Evolutionary conservation across 1,140 invertebrate genomes (phyloP), one percentile per base, ranked within the genome.

Genomic region (Thrips palmi): DNA sequence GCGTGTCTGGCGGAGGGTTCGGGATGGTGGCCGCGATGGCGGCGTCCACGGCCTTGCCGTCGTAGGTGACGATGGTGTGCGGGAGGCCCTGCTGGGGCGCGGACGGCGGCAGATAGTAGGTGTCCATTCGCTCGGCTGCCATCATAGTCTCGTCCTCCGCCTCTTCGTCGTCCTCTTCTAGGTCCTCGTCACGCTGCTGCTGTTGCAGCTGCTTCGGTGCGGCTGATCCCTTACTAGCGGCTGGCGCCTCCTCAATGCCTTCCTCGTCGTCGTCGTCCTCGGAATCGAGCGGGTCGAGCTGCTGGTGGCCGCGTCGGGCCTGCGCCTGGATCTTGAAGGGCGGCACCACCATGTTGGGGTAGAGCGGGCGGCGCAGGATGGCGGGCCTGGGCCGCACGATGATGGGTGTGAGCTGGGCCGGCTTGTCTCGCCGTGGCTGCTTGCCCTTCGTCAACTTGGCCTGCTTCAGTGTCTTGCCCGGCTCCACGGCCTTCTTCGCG

Each of bases 11-110:
- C 19, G 46, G 38, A 1, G 41, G 22, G 7, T 40, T 37, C n/a
- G 42, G 21, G 3, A 37, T 37, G 8, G 63, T 67, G 7, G 63
- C 59, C 29, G 72, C 39, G 8, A 63, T 67, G 7, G 63, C 59
- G 30, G 72, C 73, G 3, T 74, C 67, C 4, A 80, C 63, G 14
- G 64, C 67, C 50, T 75, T 77, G 0, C 75, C 77, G 46, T 82
- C 77, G 44, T 72, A 81, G 5, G 75, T 71, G 7, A 77, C 67
- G 15, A 76, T 63, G 0, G 68, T 67, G 24, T 57, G 65, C 34
- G 47, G 51, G 33, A 33, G 33, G 4, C 33, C 33, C 5, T 37
- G 21, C 3, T 23, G 18, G 7, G 42, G 37, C n/a, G 37, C 37
- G 1, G 34, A 64, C 14, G 75, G 74, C 8, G 74, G 69, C 36